Percentiles rank a stretch among this genome's conserved stretches.
phyloP scores from a whole-genome alignment of 2,888 invertebrate species.

The Drosophila anomelani region DNA sequence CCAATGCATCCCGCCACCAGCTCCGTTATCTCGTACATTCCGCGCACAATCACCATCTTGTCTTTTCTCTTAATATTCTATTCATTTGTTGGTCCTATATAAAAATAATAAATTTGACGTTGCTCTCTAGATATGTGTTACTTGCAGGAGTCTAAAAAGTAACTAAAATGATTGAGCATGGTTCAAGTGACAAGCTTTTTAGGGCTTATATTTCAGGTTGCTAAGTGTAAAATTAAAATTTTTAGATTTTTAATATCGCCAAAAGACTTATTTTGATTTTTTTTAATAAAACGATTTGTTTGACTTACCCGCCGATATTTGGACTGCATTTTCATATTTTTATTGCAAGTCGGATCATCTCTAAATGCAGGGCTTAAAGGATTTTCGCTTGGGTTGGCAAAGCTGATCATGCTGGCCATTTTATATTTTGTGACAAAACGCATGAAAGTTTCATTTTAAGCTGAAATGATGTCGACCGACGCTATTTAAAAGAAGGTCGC shows the following conservation, averaged over 20 bases:
- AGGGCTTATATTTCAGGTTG: background rate
- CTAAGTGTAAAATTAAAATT: background rate
- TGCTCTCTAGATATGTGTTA: background rate
- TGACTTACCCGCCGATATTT: no score
- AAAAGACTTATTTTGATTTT: no score
- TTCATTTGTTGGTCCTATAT: background rate
- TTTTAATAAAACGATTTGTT: no score
- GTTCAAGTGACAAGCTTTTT: background rate
- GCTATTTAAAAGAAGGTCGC: background rate
- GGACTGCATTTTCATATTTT: no score
- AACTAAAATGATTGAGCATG: background rate
- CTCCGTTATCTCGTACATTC: conserved; percentile 21
- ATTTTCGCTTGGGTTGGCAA: background rate
- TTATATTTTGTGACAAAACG: background rate
- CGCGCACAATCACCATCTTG: conserved; percentile 20
- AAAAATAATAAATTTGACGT: conserved; percentile 1
- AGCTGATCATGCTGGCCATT: no score
- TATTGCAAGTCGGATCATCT: background rate
- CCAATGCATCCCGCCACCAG: conserved; percentile 15
- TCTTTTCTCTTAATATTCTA: background rate
- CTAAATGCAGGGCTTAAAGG: background rate
- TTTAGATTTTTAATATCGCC: no score
- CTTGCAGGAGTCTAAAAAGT: background rate
- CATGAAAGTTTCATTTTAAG: background rate
- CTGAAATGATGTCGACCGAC: background rate